Evolutionary conservation across 2,888 invertebrate genomes (phyloP).

Genomic region (Drosophila percnosoma): DNA sequence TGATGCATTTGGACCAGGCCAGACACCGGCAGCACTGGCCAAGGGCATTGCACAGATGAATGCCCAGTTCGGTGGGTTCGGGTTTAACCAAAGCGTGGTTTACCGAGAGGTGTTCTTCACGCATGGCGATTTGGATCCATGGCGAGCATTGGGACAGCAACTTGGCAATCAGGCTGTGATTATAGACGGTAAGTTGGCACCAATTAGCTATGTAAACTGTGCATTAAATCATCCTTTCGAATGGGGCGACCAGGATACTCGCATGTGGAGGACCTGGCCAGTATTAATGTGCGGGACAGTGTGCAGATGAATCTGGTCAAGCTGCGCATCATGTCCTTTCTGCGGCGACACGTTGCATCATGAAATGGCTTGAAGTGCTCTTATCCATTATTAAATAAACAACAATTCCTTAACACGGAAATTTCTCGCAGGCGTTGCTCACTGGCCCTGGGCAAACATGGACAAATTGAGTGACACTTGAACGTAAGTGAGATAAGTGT

Average conservation of each 20-base stretch:
- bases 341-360: conserved; percentile 58
- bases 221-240: conserved; percentile 19
- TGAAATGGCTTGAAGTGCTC: conserved; percentile 34
- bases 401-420: conserved; percentile 37
- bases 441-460: conserved; percentile 43
- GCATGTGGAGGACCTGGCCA: conserved; percentile 80
- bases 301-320: conserved; percentile 80
- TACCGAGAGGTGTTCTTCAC: conserved; percentile 85
- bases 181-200: conserved; percentile 66
- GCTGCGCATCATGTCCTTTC: conserved; percentile 74
- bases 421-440: conserved; percentile 26
- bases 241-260: conserved; percentile 68
- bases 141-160: conserved; percentile 86
- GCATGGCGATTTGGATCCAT: conserved; percentile 87
- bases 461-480: conserved; percentile 71
- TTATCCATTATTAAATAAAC: conserved; percentile 60
- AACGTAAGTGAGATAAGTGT: conserved; percentile 58
- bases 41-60: conserved; percentile 61
- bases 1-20: conserved; percentile 64
- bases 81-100: conserved; percentile 43
- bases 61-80: conserved; percentile 61
- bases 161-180: conserved; percentile 66
- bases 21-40: conserved; percentile 47
- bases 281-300: conserved; percentile 74
- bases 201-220: conserved; percentile 35